Base-by-base conservation (phyloP, 2,888 invertebrate species). In the Eupeodes luniger region DNA sequence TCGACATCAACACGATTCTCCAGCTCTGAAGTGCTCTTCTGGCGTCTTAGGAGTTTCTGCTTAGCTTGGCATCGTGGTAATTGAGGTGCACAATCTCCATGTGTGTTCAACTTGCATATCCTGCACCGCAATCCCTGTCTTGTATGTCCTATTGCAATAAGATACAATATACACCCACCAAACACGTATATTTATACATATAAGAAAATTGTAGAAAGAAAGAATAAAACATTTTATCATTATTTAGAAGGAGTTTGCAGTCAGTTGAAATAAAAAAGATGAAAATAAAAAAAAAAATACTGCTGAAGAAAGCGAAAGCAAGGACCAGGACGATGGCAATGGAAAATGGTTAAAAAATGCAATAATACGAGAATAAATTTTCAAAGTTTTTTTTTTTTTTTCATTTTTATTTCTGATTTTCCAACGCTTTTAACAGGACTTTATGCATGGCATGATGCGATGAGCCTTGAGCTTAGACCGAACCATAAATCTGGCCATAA, bases 91-190 rank as follows among this genome's bases (percentile, higher is more conserved):
- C 98, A 98, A 93, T 98, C 98, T 62, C 96, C 95, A 94, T 98
- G 98, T 77, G 97, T 96, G 94, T 98, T 98, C 94, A 97, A 96
- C 94, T 98, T 98, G 94, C 98, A 98, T 89, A 98, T 95, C 79
- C 98, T 96, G 93, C 98, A 98, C 90, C 97, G 96, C 79, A 98
- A 94, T 16, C 98, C 98, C 94, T 98, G 98, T 66, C 97, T 95
- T 75, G 98, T 97, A 94, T 98, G 98, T 82, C 98, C 98, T 97
- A 92, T 59, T 85, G 74, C 57, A 34, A 74, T 82, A 61, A 19
- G 19, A 55, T 53, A 70, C 55, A 55, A 36, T 16, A 75, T 9
- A 67, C 16, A 64, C 16, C 62, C 19, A n/a, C 59, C 4, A 74
- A 10, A 49, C 49, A 74, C 72, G 74, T 19, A 76, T 49, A 40